Percentiles rank a stretch among this genome's conserved stretches.
These are phyloP conservation scores for Holocentrus rufus DNA, from an alignment of 2,797 vertebrate species.

Conservation along the genomic window DNA sequence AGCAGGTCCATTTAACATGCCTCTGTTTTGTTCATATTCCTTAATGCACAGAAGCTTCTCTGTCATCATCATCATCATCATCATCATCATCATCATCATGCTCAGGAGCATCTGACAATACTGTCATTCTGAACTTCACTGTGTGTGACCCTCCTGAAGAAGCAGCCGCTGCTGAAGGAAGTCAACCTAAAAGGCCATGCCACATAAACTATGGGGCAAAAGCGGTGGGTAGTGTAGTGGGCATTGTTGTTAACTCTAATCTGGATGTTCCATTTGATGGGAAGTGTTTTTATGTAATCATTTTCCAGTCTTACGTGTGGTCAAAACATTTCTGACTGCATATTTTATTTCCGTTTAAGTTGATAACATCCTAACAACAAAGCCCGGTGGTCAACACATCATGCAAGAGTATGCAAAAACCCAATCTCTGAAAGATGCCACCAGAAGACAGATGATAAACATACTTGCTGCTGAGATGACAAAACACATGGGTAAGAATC, in stretches of 20 bases:
- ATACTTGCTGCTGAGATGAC: conserved; percentile 56
- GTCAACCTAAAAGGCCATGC: conserved; percentile 32
- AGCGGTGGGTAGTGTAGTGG: conserved; percentile 28
- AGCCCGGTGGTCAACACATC: conserved; percentile 42
- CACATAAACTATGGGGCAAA: conserved; percentile 29
- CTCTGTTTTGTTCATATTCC: conserved; percentile 21
- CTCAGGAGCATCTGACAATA: conserved; percentile 25
- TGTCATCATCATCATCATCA: too few species aligned
- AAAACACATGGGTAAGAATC: conserved; percentile 43
- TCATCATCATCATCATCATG: conserved; percentile 7
- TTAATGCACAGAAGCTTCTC: conserved; percentile 18
- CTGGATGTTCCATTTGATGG: conserved; percentile 14
- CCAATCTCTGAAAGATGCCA: conserved; percentile 44
- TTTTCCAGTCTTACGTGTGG: not conserved
- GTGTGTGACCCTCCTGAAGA: conserved; percentile 30
- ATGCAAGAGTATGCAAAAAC: conserved; percentile 51
- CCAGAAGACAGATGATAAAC: conserved; percentile 54
- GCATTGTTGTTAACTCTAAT: conserved; percentile 13
- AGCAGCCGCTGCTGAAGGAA: conserved; percentile 16
- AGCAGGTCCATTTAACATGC: not conserved
- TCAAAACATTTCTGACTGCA: conserved; percentile 29
- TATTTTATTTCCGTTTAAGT: conserved; percentile 33
- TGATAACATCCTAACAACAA: conserved; percentile 49
- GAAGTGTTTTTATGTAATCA: conserved; percentile 5
- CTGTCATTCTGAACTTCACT: conserved; percentile 16